Base-by-base conservation (phyloP, 2,888 invertebrate genomes). In the Lasioglossum malachurum region DNA sequence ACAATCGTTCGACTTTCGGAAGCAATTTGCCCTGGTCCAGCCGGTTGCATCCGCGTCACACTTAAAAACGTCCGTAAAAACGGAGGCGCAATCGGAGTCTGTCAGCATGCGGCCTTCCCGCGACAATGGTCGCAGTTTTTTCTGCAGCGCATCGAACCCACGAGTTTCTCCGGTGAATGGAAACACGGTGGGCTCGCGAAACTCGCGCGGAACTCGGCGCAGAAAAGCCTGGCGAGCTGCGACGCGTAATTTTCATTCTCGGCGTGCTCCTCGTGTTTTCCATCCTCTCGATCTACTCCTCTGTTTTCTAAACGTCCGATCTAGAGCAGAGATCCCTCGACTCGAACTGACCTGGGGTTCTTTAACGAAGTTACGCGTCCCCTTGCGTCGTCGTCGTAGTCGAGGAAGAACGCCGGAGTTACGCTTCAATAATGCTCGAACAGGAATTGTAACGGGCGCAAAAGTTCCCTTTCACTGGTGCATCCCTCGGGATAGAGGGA, bases 301-400 rank as follows among this genome's bases (percentile, higher is more conserved):
- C 67, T 67, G 10, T 67, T 67, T 19, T 67, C 35, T 31, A 31
- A 23, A 5, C 27, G 2, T 35, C 3, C 35, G 35, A 31, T 31
- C 14, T 67, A 35, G 19, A 27, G 3, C 31, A 4, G 8, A 60
- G 75, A 60, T 83, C 84, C 80, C 89, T 82, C 77, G 57, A 4
- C 35, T 53, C 53, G 27, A 84, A 92, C 89, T 91, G 91, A 92
- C 93, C 89, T 90, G 92, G 91, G 93, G 92, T 88, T 86, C 91
- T 85, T 88, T 92, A 92, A 92, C 82, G 85, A 92, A 92, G 89
- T 92, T 93, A 92, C 80, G 86, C 10, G 16, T 81, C 88, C 86
- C 86, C 85, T 78, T 78, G 75, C 35, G 67, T 46, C 64, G 60
- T 72, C 49, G 19, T 46, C 44, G 16, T 46, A 16, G 46, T 82